phyloP scores from a whole-genome alignment of 2,113 vertebrate genomes.

The Dendrocopos noguchii region DNA sequence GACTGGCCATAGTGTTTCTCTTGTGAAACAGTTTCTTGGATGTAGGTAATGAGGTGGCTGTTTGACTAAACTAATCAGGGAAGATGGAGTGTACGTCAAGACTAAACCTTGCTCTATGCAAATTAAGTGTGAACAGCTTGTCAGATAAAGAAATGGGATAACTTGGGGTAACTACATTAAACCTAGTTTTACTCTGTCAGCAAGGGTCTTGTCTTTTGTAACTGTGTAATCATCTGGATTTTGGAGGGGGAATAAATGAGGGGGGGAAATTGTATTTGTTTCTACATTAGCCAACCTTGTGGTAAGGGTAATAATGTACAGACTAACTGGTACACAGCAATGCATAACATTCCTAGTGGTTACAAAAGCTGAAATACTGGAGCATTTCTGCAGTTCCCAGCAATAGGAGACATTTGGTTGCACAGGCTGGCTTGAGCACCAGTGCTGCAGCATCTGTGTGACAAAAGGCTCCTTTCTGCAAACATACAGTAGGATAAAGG shows the following conservation, averaged over 20 bases:
- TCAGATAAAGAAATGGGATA: background rate
- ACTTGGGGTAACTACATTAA: background rate
- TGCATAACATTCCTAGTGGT: background rate
- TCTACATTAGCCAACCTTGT: background rate
- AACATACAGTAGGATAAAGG: background rate
- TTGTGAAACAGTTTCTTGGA: background rate
- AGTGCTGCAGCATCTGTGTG: background rate
- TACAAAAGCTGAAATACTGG: background rate
- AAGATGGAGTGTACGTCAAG: background rate
- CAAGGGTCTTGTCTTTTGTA: background rate
- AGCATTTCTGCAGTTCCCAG: background rate
- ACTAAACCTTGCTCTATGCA: background rate
- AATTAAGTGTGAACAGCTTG: slow-evolving; percentile 11
- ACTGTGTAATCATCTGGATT: background rate
- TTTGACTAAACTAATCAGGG: background rate
- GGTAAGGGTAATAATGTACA: background rate
- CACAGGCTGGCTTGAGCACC: background rate
- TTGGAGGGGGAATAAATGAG: background rate
- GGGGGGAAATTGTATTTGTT: background rate
- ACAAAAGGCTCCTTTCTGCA: background rate
- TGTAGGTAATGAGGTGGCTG: background rate
- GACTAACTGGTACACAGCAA: background rate
- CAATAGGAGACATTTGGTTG: background rate
- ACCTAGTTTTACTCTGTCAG: background rate
- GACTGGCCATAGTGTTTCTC: background rate